Base-by-base conservation (phyloP, 2,797 vertebrate genomes). In the Florisuga fusca region DNA sequence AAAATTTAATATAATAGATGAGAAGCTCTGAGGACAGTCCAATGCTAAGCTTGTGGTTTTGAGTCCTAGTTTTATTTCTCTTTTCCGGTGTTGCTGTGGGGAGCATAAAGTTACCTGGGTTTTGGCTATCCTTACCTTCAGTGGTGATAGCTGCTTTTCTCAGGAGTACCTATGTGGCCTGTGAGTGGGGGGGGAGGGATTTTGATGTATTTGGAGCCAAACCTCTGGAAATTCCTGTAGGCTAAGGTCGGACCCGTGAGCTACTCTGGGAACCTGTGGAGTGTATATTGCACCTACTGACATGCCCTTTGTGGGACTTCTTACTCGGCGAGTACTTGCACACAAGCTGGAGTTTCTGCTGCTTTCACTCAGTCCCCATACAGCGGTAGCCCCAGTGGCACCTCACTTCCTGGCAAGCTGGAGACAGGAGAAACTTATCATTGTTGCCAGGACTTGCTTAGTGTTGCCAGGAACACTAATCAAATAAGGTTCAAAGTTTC, bases 401-500 rank as follows among this genome's bases (percentile, higher is more conserved):
- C 54, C 66, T 80, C 46, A 16, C 90, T 93, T 94, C 75, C 86
- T 85, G 86, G 50, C 0, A 17, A 71, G 59, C 46, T 75, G 75
- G 61, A 85, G 53, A 29, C 67, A 73, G 55, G 57, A 94, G 80
- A 62, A 69, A 48, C 64, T 71, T 59, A 31, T 15, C 18, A 2
- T 21, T 77, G 61, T 74, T 95, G 41, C 77, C 62, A 84, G 85
- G 79, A 85, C 50, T 67, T 85, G 0, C 1, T 72, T 57, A 84
- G 26, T 0, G 0, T 91, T 93, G 59, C 64, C 84, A 92, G 89
- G 78, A 95, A 58, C 38, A 23, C 50, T 26, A 85, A 87, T 93
- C 50, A 72, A 41, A 68, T 61, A 43, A 59, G 38, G 63, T 78
- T 89, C 81, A 94, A 93, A 46, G 72, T 78, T 93, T 81, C 38